Evolutionary conservation across 2,113 vertebrate species (phyloP), one percentile per base, ranked within the genome.

Genomic region (Thunnus maccoyii): DNA sequence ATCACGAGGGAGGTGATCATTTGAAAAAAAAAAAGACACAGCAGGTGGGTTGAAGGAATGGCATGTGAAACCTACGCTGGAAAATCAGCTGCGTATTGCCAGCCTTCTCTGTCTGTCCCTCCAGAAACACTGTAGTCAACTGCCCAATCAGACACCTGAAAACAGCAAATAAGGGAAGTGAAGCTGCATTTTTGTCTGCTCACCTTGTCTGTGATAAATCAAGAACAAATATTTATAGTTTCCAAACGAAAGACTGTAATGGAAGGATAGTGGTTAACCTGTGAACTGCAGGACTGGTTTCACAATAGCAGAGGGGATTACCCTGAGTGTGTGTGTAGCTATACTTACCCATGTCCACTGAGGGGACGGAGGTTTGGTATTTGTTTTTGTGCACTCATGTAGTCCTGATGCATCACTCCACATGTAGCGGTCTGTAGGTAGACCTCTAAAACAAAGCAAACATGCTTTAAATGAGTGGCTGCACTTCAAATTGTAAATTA

Each of bases 61-160:
- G n/a, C 0, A 12, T 47, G 27, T 64, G 8, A 89, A 78, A 93
- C 97, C 91, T 93, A 99, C 98, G 96, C 95, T 61, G 98, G 98
- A 76, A 99, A 99, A 92, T 99, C 98, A 2, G 96, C 96, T 60
- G 98, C 98, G 0, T 97, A 99, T 83, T 99, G 98, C 98, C 98
- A 99, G 72, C 98, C 98, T 50, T 99, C 98, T 60, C 92, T 94
- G 88, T 99, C 98, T 0, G 98, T 96, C 72, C 97, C 97, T 0
- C 96, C 96, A 0, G 95, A 87, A 2, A 95, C 68, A 12, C 93
- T 94, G 88, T 98, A 99, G 92, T 99, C 98, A 2, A 97, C 84
- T 0, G 91, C 93, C 98, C 98, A 99, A 0, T 99, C 97, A 0
- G 97, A 97, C 4, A 97, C 96, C 98, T 99, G 90, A 7, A 76